Evolutionary conservation across 1,140 invertebrate species (phyloP).

Genomic region (Psilanteris sp.): DNA sequence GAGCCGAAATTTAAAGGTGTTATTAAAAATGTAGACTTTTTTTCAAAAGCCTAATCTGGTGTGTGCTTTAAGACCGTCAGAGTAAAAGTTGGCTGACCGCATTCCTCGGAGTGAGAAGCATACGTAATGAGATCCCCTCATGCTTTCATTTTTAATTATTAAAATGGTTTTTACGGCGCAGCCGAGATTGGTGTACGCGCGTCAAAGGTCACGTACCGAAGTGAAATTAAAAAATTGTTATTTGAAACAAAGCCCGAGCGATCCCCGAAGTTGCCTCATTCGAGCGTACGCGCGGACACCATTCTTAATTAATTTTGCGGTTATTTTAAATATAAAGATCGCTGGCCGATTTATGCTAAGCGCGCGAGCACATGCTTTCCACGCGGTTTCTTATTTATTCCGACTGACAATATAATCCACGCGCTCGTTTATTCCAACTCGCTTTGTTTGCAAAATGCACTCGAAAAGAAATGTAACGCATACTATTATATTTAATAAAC

Average conservation of each 20-base stretch:
- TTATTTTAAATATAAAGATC: slow-evolving; percentile 6
- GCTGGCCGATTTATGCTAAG: slow-evolving; percentile 8
- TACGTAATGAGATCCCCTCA: slow-evolving; percentile 7
- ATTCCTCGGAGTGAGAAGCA: slow-evolving; percentile 46
- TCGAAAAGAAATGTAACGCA: slow-evolving; percentile 12
- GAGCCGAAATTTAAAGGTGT: background rate
- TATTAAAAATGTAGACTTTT: slow-evolving; percentile 2
- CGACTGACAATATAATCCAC: slow-evolving; percentile 16
- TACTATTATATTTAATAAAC: slow-evolving; percentile 6
- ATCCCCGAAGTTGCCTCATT: too few species aligned
- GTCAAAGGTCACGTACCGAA: too few species aligned
- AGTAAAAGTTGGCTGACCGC: slow-evolving; percentile 54
- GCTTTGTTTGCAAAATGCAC: slow-evolving; percentile 44
- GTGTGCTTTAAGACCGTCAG: background rate
- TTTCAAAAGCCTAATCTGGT: slow-evolving; percentile 3
- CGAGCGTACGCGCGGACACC: too few species aligned
- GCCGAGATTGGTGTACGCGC: too few species aligned
- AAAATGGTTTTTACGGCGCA: background rate
- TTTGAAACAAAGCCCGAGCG: too few species aligned
- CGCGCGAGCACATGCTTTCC: slow-evolving; percentile 22
- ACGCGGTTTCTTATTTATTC: slow-evolving; percentile 32
- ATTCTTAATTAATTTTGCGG: slow-evolving; percentile 5
- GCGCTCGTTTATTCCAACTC: slow-evolving; percentile 19
- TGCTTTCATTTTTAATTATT: slow-evolving; percentile 39
- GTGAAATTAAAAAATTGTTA: too few species aligned